Base-by-base conservation (phyloP, 2,113 vertebrate species). In the Tyto alba region DNA sequence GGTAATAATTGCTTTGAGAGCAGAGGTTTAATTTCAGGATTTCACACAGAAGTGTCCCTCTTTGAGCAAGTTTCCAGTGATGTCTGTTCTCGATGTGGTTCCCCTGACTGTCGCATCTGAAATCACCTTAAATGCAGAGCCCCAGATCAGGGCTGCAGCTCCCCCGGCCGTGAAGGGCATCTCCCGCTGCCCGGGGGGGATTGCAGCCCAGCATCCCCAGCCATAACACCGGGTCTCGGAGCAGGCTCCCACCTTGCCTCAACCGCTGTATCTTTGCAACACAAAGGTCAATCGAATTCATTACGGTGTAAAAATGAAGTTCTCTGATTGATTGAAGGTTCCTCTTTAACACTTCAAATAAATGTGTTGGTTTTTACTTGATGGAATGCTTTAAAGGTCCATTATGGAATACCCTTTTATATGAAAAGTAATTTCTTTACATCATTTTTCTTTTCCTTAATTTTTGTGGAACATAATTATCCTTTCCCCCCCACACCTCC, bases 291-390 rank as follows among this genome's bases (percentile, higher is more conserved):
- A 66, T 57, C 38, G 91, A 88, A 97, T 96, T 96, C 95, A 89
- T 97, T 95, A 77, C 85, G 30, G 75, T 76, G 88, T 79, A 77
- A 85, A 95, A 97, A 96, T 96, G 91, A 96, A 97, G 88, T 92
- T 96, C 93, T 84, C 36, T 40, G 85, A 96, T 95, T 95, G 96
- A 97, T 96, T 96, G 97, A 97, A 95, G 83, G 85, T 11, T 95
- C 88, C 84, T 97, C 85, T 97, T 94, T 97, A 97, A 67, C 91
- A 84, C 87, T 95, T 92, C 11, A 83, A 94, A 96, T 97, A 92
- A 96, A 94, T 94, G 97, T 95, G 92, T 96, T 96, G 88, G 85
- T 87, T 97, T 97, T 97, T 93, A 75, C 96, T 90, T 97, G 97
- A 97, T 96, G 95, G 95, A 97, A 89, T 75, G 93, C 80, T 78